Base-by-base conservation (phyloP, 2,113 vertebrate species). In the Cinclus mexicanus region DNA sequence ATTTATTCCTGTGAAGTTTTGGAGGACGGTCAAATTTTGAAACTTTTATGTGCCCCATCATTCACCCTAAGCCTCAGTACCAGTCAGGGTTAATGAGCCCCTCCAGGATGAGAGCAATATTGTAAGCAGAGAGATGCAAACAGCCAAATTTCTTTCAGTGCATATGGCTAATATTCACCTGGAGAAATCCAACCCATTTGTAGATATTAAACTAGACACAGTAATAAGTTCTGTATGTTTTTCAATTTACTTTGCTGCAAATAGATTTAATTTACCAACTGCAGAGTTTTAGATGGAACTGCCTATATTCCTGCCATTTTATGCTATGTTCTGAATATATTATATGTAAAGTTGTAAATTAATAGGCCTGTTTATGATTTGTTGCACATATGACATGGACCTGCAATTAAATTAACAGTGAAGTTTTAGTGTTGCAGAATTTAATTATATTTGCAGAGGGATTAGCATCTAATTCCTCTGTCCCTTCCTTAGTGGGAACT, bases 221-320 rank as follows among this genome's bases (percentile, higher is more conserved):
- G 79, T 94, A 96, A 97, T 95, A 96, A 95, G 92, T 97, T 95
- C 79, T 47, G 88, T 74, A 88, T 84, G 93, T 96, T 87, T 97
- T 96, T 96, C 93, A 95, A 96, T 97, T 97, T 82, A 94, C 92
- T 96, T 97, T 93, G 89, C 90, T 79, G 90, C 90, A 94, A 93
- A 95, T 96, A 96, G 94, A 94, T 96, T 97, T 97, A 96, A 97
- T 97, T 97, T 96, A 96, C 97, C 96, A 96, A 95, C 97, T 94
- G 95, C 91, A 46, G 97, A 91, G 96, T 94, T 97, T 89, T 26
- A 95, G 94, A 94, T 95, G 93, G 91, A 94, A 64, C 88, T 87
- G 86, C 76, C 80, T 61, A 23, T 84, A 50, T 91, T 91, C 86
- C 60, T 87, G 68, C 87, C 79, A 69, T 88, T 95, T 94, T 89